Evolutionary conservation across 2,888 invertebrate genomes (phyloP).

Genomic region (Metalampra italica): DNA sequence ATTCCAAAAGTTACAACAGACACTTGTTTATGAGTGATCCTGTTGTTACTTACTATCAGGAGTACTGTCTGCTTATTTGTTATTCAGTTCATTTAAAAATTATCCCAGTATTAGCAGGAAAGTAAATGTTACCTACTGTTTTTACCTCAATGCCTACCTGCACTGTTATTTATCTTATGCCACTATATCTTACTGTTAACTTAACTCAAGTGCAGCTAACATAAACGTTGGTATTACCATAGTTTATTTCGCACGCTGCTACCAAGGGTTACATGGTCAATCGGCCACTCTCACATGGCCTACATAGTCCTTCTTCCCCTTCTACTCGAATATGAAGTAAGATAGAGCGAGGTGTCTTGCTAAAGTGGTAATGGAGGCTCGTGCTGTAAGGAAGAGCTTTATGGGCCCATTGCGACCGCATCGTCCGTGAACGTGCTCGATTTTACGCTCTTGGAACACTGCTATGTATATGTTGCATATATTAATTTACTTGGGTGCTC

Average conservation of each 20-base stretch:
- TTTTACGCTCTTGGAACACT: conserved; percentile 32
- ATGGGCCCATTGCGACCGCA: conserved; percentile 58
- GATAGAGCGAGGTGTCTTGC: conserved; percentile 29
- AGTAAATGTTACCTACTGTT: too few relatives aligned
- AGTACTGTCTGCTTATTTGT: too few relatives aligned
- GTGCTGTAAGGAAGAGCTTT: conserved; percentile 65
- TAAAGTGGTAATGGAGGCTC: conserved; percentile 36
- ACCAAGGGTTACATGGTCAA: conserved; percentile 48
- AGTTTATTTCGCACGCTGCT: conserved; percentile 65
- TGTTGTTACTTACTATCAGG: too few relatives aligned
- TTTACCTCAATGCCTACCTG: too few relatives aligned
- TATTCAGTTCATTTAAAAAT: too few relatives aligned
- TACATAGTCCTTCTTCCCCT: conserved; percentile 17
- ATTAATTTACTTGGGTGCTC: conserved; percentile 8
- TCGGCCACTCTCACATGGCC: conserved; percentile 29
- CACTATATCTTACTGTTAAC: neutral
- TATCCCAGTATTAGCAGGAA: too few relatives aligned
- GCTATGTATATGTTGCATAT: neutral
- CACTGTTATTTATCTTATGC: neutral
- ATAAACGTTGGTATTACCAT: conserved; percentile 50
- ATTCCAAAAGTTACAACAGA: too few relatives aligned
- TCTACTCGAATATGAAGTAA: conserved; percentile 11
- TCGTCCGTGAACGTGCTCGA: conserved; percentile 47
- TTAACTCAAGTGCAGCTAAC: neutral
- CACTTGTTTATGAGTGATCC: too few relatives aligned